These are phyloP conservation scores for Nicator chloris DNA, from an alignment of 2,113 vertebrate species.

Conservation along the genomic window DNA sequence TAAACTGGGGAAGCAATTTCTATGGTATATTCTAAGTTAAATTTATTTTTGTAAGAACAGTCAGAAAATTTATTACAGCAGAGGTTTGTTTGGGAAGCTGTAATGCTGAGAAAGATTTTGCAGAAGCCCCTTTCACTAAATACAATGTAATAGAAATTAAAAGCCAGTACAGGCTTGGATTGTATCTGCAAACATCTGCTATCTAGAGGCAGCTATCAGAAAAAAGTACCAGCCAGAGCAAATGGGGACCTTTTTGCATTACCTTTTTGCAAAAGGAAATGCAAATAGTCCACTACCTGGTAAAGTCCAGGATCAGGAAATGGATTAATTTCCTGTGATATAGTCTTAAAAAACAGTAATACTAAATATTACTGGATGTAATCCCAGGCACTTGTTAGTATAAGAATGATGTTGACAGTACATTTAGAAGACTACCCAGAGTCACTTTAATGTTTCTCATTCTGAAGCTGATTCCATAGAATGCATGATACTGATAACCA, in stretches of 20 bases:
- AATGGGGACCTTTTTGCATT: no score
- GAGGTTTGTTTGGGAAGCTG: background rate
- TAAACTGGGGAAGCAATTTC: background rate
- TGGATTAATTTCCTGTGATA: background rate
- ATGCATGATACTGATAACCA: accelerated
- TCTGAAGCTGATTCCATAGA: background rate
- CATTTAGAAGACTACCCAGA: background rate
- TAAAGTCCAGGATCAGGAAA: background rate
- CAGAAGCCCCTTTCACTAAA: background rate
- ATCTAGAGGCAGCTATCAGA: background rate
- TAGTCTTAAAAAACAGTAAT: background rate
- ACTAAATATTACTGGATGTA: background rate
- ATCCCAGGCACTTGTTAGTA: background rate
- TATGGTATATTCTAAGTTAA: background rate
- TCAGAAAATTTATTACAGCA: background rate
- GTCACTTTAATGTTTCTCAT: background rate
- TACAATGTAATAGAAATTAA: background rate
- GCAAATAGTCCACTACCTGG: background rate
- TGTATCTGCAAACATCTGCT: background rate
- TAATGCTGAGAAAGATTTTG: background rate
- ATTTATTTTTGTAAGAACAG: background rate
- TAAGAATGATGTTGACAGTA: background rate
- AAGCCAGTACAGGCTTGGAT: background rate
- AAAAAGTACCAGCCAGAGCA: background rate
- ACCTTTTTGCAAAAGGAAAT: background rate